Conservation (phyloP, 2,113 vertebrate species). For the Thunnus thynnus region DNA sequence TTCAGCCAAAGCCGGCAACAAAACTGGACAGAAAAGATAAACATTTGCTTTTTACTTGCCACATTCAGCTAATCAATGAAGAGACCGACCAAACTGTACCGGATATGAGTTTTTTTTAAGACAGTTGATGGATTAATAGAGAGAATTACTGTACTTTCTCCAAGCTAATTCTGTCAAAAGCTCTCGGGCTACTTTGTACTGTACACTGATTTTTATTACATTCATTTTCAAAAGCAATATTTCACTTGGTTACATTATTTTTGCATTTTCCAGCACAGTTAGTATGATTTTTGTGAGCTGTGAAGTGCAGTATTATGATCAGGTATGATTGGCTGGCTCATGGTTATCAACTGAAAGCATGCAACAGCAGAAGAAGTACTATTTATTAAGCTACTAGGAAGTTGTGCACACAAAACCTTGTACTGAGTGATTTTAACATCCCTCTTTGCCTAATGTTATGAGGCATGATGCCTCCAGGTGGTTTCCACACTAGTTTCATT, state of each 20-base stretch:
- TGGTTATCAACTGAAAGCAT: conserved; percentile 41
- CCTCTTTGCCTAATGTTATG: conserved; percentile 37
- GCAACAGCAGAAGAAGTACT: conserved; percentile 28
- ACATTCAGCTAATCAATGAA: conserved; percentile 24
- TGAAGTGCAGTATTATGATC: conserved; percentile 9
- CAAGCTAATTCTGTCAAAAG: not conserved
- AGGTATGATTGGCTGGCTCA: conserved; percentile 32
- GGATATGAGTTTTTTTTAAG: conserved; percentile 6
- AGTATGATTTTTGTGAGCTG: conserved; percentile 2
- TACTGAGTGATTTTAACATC: conserved; percentile 28
- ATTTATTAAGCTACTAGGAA: conserved; percentile 46
- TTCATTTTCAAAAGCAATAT: conserved; percentile 44
- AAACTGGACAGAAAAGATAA: conserved; percentile 3
- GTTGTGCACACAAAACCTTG: conserved; percentile 53
- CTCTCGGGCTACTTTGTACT: conserved; percentile 24
- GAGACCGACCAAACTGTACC: conserved; percentile 40
- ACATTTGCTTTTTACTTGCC: not conserved
- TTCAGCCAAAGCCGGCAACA: not conserved
- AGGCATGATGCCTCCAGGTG: conserved; percentile 25
- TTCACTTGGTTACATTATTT: not conserved
- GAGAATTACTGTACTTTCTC: not conserved
- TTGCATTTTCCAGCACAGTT: not conserved
- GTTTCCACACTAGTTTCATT: conserved; percentile 37
- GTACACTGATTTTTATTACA: conserved; percentile 8
- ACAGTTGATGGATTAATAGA: not conserved